Base-by-base conservation (phyloP, 2,797 vertebrate genomes). In the Lophotriccus pileatus region DNA sequence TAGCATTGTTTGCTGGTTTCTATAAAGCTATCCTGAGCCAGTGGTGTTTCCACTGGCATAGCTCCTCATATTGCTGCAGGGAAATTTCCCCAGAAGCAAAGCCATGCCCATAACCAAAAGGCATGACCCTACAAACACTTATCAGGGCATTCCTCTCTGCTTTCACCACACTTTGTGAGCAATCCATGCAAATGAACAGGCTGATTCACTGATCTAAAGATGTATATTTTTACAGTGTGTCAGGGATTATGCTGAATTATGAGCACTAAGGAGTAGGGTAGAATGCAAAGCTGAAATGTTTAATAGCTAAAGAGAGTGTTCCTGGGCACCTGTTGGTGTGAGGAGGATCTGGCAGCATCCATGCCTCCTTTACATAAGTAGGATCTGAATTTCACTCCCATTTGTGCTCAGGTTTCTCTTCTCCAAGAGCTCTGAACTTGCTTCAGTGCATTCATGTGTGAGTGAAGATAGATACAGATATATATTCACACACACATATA, bases 261-360 rank as follows among this genome's bases (percentile, higher is more conserved):
- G 56, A 88, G 49, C 30, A 6, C 8, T 50, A 50, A 43, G 36
- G 34, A 84, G 17, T 0, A 50, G 62, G 21, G n/a, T 43, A 36
- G 82, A 87, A 72, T 36, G 63, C 24, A 79, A 55, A 93, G 25
- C n/a, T 88, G 58, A 68, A 77, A 75, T 39, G 46, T 75, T 84
- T 27, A 64, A 55, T 19, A 93, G 53, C 46, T 55, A 28, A 44
- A 49, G 59, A 13, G 36, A 55, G 24, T 46, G 56, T 32, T n/a
- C 25, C 25, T 67, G 58, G 28, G 39, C 34, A 72, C 30, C 20
- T 55, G 30, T 27, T 46, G 41, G 66, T 47, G 14, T 66, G 62
- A 84, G 79, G 50, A 90, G 58, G 60, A 53, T 68, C 53, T 81
- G 36, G 18, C 50, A 66, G 16, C 30, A 20, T 8, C 81, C 1